Conservation (phyloP, 2,888 invertebrate genomes). For the Lasius fuliginosus region DNA sequence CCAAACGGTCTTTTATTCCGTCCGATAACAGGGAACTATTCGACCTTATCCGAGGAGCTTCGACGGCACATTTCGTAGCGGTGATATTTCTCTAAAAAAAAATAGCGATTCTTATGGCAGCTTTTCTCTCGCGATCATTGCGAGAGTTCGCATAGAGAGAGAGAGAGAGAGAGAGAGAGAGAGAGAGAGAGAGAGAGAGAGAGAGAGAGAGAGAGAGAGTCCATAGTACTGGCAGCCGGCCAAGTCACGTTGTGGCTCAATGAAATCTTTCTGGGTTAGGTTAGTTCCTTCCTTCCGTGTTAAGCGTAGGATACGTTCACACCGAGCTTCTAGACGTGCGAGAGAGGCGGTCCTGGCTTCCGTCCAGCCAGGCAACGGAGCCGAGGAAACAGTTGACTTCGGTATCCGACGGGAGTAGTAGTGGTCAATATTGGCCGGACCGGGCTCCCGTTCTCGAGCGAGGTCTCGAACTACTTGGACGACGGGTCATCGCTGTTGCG, state of each 20-base stretch:
- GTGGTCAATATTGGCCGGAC: constrained; percentile 80
- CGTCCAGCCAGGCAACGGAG: constrained; percentile 74
- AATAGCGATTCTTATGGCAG: constrained; percentile 47
- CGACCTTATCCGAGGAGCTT: constrained; percentile 38
- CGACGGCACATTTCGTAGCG: constrained; percentile 30
- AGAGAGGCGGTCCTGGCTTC: constrained; percentile 74
- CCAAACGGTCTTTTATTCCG: constrained; percentile 18
- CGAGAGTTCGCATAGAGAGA: constrained; percentile 72
- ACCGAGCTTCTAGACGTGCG: constrained; percentile 71
- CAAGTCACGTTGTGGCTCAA: constrained; percentile 84
- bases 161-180: constrained; percentile 48
- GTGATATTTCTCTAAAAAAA: constrained; percentile 36
- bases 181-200: constrained; percentile 55
- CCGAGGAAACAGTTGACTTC: constrained; percentile 68
- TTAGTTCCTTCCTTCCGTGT: constrained; percentile 80
- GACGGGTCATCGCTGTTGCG: constrained; percentile 27
- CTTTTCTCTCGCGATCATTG: constrained; percentile 68
- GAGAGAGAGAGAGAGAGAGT: constrained; percentile 51
- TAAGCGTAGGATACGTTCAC: constrained; percentile 82
- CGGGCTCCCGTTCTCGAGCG: constrained; percentile 63
- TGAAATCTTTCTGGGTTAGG: constrained; percentile 85
- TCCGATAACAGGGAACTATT: constrained; percentile 39
- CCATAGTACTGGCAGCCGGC: constrained; percentile 83
- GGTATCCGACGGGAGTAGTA: constrained; percentile 76
- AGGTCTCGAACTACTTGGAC: constrained; percentile 60